Percentiles rank a stretch among this genome's conserved stretches.
phyloP scores from a whole-genome alignment of 1,140 invertebrate genomes.

The Drosophila nannoptera region DNA sequence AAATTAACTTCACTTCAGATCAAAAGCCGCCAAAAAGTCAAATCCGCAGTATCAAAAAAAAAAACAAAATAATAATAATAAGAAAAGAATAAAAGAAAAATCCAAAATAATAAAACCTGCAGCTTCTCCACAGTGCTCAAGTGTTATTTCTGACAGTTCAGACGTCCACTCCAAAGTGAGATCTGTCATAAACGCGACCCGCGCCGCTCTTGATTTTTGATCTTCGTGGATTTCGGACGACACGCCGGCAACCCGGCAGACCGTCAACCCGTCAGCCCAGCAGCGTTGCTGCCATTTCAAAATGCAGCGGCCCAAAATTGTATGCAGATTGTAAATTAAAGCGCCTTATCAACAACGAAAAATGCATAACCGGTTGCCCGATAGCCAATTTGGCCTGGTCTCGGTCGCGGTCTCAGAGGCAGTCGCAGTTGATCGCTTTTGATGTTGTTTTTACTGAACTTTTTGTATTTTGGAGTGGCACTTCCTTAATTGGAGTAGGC shows the following conservation, averaged over 20 bases:
- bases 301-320: constrained; percentile 67
- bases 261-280: constrained; percentile 4
- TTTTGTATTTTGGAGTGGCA: constrained; percentile 59
- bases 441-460: constrained; percentile 4
- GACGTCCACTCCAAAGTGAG: constrained; percentile 74
- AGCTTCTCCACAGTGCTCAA: constrained; percentile 57
- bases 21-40: constrained; percentile 59
- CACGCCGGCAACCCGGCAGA: constrained; percentile 3
- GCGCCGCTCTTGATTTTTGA: constrained; percentile 67
- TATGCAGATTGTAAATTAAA: constrained; percentile 77
- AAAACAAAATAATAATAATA: constrained; percentile 4
- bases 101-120: constrained; percentile 32
- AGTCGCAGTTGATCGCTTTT: constrained; percentile 50
- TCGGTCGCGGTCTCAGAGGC: constrained; percentile 34
- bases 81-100: constrained; percentile 5
- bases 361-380: constrained; percentile 59
- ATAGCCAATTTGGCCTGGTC: constrained; percentile 67
- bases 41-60: constrained; percentile 27
- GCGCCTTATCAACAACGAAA: constrained; percentile 66
- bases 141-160: constrained; percentile 73
- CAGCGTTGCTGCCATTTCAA: constrained; percentile 23
- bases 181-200: constrained; percentile 73
- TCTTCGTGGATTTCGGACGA: constrained; percentile 40
- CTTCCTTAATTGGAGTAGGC: constrained; percentile 75
- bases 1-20: constrained; percentile 76